Evolutionary conservation across 2,797 vertebrate species (phyloP).

Genomic region (Aythya fuligula): DNA sequence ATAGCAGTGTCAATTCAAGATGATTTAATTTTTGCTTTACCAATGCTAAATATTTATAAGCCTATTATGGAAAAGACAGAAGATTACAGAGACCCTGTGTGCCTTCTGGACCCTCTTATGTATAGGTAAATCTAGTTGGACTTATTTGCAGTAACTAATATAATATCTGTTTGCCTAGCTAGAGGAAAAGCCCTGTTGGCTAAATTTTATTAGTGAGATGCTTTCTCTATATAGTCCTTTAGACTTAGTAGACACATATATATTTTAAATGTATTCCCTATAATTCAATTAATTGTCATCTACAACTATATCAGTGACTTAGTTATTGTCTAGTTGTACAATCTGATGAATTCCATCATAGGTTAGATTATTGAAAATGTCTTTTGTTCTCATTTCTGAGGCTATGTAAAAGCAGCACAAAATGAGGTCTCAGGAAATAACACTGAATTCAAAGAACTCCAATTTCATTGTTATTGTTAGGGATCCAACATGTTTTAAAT

Average conservation of each 20-base stretch:
- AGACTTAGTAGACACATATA: slow-evolving; percentile 6
- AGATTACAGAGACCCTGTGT: background rate
- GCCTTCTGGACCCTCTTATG: background rate
- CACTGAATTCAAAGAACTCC: background rate
- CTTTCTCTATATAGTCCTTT: slow-evolving; percentile 5
- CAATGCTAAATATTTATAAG: slow-evolving; percentile 71
- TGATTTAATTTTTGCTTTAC: slow-evolving; percentile 47
- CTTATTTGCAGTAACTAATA: slow-evolving; percentile 57
- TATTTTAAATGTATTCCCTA: slow-evolving; percentile 24
- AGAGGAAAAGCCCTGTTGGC: slow-evolving; percentile 22
- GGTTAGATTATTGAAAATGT: slow-evolving; percentile 3
- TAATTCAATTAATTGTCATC: slow-evolving; percentile 41
- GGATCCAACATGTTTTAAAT: background rate
- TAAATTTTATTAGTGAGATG: slow-evolving; percentile 23
- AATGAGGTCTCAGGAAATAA: background rate
- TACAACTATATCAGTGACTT: slow-evolving; percentile 9
- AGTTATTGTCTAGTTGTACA: background rate
- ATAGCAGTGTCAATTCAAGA: slow-evolving; percentile 20
- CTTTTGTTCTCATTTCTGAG: slow-evolving; percentile 9
- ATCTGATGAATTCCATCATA: background rate
- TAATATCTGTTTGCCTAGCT: slow-evolving; percentile 20
- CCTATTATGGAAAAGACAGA: slow-evolving; percentile 23
- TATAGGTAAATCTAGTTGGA: slow-evolving; percentile 37
- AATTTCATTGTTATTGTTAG: background rate
- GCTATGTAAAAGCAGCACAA: background rate